Conservation (phyloP, 2,113 vertebrate genomes). For the Periophthalmodon schlosseri region DNA sequence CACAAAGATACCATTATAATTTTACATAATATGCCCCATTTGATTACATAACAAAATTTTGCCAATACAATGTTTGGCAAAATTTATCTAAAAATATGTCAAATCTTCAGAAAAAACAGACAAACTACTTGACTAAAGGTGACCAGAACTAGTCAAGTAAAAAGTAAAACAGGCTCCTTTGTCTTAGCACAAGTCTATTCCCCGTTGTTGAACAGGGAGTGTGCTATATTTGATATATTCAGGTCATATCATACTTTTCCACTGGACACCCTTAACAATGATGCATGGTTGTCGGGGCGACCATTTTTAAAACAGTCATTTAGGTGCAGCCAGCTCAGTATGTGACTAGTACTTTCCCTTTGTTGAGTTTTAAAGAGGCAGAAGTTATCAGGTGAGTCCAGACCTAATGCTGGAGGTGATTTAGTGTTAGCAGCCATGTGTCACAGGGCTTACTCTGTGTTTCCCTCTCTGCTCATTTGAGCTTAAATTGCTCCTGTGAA, state of each 20-base stretch:
- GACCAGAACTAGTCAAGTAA: neutral
- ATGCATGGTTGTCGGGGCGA: constrained; percentile 35
- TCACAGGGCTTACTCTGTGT: constrained; percentile 57
- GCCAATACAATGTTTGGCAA: no score
- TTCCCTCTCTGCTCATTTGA: constrained; percentile 66
- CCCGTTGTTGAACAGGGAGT: neutral
- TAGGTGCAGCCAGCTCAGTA: constrained; percentile 38
- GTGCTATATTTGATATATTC: neutral
- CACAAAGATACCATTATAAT: no score
- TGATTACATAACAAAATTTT: no score
- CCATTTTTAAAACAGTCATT: constrained; percentile 61
- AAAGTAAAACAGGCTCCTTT: neutral
- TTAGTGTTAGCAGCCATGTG: constrained; percentile 57
- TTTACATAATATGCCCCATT: no score
- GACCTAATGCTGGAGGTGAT: constrained; percentile 63
- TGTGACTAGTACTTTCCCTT: constrained; percentile 54
- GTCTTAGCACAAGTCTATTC: constrained; percentile 2
- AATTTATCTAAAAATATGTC: no score
- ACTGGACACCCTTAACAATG: constrained; percentile 20
- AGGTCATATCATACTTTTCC: constrained; percentile 45
- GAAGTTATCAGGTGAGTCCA: constrained; percentile 64
- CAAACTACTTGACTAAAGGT: neutral
- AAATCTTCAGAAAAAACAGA: neutral
- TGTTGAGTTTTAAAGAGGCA: constrained; percentile 57
- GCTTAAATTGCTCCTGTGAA: constrained; percentile 67